Conservation (phyloP, 2,888 invertebrate genomes). For the Rapana venosa region DNA sequence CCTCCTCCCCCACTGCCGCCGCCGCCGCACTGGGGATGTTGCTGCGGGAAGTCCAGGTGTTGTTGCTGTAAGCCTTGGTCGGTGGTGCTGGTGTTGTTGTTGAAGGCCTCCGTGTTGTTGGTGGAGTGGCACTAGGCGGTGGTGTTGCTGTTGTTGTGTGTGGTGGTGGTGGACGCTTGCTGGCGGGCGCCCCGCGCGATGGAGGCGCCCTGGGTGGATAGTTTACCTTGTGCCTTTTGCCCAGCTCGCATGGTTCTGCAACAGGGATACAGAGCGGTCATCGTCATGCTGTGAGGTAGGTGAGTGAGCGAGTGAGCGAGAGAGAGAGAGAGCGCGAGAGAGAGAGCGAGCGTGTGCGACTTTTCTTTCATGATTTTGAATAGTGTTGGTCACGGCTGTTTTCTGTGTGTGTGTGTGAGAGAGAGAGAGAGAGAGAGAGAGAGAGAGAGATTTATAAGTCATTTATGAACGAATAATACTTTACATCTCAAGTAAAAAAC, state of each 20-base stretch:
- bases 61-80: background rate
- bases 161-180: background rate
- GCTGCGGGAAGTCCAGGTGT: background rate
- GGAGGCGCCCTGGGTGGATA: background rate
- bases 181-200: background rate
- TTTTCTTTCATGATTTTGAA: no score
- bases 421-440: no score
- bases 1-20: background rate
- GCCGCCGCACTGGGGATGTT: background rate
- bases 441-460: background rate
- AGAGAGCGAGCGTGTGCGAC: no score
- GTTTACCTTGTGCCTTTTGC: slow-evolving; percentile 1
- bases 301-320: background rate
- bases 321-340: background rate
- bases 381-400: no score
- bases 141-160: background rate
- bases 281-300: background rate
- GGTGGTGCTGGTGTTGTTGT: background rate
- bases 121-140: background rate
- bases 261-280: background rate
- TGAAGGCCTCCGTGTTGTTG: background rate
- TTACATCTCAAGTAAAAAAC: background rate
- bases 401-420: background rate
- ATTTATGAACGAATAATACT: no score
- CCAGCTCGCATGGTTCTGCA: slow-evolving; percentile 2